These are phyloP conservation scores for Drosophila picticornis DNA, from an alignment of 2,888 invertebrate genomes.

Conservation along the genomic window DNA sequence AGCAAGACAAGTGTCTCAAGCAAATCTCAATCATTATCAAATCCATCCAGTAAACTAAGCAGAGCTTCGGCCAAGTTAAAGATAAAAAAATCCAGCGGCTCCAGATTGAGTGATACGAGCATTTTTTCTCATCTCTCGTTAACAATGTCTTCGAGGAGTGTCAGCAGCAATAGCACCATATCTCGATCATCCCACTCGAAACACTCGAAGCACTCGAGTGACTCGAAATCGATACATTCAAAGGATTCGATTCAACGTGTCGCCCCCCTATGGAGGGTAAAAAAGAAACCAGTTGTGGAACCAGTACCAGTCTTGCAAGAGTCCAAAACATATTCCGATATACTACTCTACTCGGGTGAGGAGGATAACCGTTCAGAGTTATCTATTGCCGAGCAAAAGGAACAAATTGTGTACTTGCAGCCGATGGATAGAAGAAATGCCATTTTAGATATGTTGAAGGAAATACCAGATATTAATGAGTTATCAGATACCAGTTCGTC, in stretches of 20 bases:
- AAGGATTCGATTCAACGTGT: neutral
- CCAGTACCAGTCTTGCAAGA: neutral
- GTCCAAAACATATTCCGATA: neutral
- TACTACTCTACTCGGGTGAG: neutral
- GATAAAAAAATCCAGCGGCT: neutral
- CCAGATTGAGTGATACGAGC: neutral
- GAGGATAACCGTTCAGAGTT: too few relatives aligned
- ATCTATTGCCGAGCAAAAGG: neutral
- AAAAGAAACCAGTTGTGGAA: neutral
- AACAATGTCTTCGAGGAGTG: neutral
- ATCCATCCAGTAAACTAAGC: neutral
- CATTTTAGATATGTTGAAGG: neutral
- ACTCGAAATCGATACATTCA: neutral
- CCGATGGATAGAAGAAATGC: neutral
- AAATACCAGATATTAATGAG: slow-evolving; percentile 23
- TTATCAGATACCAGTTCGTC: slow-evolving; percentile 12
- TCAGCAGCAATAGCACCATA: neutral
- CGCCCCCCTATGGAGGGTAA: neutral
- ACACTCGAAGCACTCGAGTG: neutral
- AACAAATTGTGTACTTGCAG: neutral
- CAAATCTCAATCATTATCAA: neutral
- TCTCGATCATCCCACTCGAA: neutral
- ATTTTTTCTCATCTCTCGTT: neutral
- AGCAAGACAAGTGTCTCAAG: neutral
- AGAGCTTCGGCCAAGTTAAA: neutral